These are phyloP conservation scores for Sinhomidia bicolor DNA, from an alignment of 2,888 invertebrate genomes.

Conservation along the genomic window DNA sequence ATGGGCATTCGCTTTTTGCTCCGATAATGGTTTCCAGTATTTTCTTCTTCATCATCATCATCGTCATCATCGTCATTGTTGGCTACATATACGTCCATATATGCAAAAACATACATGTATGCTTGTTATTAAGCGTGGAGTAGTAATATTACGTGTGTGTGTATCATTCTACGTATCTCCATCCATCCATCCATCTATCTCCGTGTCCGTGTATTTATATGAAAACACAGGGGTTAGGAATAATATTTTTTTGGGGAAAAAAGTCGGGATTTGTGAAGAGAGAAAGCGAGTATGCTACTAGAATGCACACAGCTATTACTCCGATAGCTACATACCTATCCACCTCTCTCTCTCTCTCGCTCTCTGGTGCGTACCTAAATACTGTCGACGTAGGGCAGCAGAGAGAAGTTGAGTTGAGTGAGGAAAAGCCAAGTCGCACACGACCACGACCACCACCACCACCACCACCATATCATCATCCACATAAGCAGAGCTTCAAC, in stretches of 20 bases:
- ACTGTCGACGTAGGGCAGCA: too few relatives aligned
- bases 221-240: conserved; percentile 65
- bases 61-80: too few relatives aligned
- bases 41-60: conserved; percentile 34
- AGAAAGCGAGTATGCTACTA: conserved; percentile 66
- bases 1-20: conserved; percentile 56
- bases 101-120: not conserved
- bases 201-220: not conserved
- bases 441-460: conserved; percentile 15
- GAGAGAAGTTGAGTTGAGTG: conserved; percentile 13
- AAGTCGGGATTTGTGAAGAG: conserved; percentile 68
- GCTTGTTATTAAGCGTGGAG: not conserved
- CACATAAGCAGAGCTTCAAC: conserved; percentile 19
- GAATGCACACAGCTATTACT: too few relatives aligned
- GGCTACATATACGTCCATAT: not conserved
- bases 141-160: not conserved
- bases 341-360: not conserved
- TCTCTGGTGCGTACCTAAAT: not conserved
- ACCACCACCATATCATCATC: conserved; percentile 18
- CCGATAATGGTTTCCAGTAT: conserved; percentile 66
- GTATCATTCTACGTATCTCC: not conserved
- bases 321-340: not conserved
- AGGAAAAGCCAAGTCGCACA: conserved; percentile 60
- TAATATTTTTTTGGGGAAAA: conserved; percentile 59
- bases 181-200: conserved; percentile 20